Evolutionary conservation across 2,888 invertebrate species (phyloP).

Genomic region (Melanostoma scalare): DNA sequence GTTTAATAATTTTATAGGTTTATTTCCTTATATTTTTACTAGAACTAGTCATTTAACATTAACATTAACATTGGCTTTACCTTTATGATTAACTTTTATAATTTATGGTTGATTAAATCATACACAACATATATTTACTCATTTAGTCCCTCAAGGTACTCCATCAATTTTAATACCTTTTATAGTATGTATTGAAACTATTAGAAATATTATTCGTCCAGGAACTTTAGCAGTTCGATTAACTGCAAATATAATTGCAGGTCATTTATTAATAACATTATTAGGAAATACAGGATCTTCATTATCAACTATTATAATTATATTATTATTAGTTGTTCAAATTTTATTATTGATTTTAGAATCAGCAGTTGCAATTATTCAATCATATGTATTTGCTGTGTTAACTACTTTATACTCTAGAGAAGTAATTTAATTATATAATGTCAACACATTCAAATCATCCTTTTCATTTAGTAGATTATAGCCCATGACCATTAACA

Average conservation of each 20-base stretch:
- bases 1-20: conserved; percentile 87
- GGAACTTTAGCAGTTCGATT: conserved; percentile 87
- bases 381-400: conserved; percentile 85
- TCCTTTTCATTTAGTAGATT: conserved; percentile 86
- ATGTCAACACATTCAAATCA: conserved; percentile 84
- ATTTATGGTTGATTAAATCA: conserved; percentile 86
- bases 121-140: conserved; percentile 86
- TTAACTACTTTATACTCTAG: conserved; percentile 87
- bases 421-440: conserved; percentile 85
- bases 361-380: conserved; percentile 84
- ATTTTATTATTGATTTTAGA: conserved; percentile 82
- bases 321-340: conserved; percentile 80
- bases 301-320: conserved; percentile 74
- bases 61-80: conserved; percentile 84
- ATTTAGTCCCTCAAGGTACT: conserved; percentile 87
- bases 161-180: conserved; percentile 86
- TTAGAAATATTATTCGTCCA: conserved; percentile 88
- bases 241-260: conserved; percentile 90
- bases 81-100: conserved; percentile 87
- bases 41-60: conserved; percentile 86
- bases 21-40: conserved; percentile 89
- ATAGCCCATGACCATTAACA: conserved; percentile 86
- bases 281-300: conserved; percentile 81
- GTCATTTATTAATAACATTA: conserved; percentile 86
- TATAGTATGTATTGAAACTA: conserved; percentile 89